These are phyloP conservation scores for Atrichornis clamosus DNA, from an alignment of 2,113 vertebrate species.

Conservation along the genomic window DNA sequence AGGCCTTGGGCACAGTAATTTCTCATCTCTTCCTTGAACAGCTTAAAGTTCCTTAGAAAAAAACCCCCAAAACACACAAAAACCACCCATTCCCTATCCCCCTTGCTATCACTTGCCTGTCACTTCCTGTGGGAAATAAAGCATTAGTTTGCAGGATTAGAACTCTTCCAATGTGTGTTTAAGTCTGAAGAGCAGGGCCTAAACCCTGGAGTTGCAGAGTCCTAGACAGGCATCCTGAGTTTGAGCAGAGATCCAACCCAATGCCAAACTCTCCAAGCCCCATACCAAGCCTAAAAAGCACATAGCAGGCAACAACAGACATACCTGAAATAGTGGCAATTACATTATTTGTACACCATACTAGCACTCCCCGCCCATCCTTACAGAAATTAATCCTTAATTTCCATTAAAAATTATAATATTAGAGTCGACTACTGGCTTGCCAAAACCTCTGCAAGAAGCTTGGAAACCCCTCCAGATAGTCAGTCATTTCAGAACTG, in stretches of 20 bases:
- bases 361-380: neutral
- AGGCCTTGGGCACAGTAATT: fast-evolving
- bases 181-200: neutral
- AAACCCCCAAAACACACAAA: no score
- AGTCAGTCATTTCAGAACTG: neutral
- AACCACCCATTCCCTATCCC: fast-evolving
- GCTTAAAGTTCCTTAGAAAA: neutral
- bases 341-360: neutral
- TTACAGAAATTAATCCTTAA: neutral
- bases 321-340: neutral
- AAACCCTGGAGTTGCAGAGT: neutral
- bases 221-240: neutral
- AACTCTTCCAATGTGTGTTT: neutral
- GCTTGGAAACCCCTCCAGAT: neutral
- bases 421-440: neutral
- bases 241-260: neutral
- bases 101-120: neutral
- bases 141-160: neutral
- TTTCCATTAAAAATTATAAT: neutral
- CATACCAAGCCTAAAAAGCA: neutral
- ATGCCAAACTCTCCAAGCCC: neutral
- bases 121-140: neutral
- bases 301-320: neutral
- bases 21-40: neutral
- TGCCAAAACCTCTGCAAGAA: neutral